Conservation (phyloP, 2,888 invertebrate species). For the Kryphioiulus occultus region DNA sequence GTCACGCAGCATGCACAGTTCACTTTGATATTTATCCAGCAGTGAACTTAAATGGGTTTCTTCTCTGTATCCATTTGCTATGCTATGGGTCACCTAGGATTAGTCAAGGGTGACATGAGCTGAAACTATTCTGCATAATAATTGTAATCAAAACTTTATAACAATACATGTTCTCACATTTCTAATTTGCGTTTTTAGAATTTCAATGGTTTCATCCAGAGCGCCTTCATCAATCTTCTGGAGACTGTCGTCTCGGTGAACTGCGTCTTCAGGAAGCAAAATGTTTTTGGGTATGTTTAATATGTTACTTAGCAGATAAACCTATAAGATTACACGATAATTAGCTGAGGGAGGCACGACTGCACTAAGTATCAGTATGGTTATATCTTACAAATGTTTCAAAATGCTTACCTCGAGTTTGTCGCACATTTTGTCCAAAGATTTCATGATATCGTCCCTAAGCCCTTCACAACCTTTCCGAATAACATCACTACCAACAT, state of each 20-base stretch:
- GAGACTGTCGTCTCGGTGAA: background rate
- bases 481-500: background rate
- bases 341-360: too few relatives aligned
- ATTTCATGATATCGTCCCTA: conserved; percentile 27
- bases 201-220: background rate
- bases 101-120: background rate
- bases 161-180: background rate
- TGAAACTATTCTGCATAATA: background rate
- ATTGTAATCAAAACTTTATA: background rate
- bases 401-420: conserved; percentile 28
- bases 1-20: background rate
- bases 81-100: background rate
- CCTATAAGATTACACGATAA: background rate
- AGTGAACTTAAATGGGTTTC: background rate
- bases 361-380: background rate
- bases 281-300: conserved; percentile 24
- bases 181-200: background rate
- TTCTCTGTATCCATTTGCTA: background rate
- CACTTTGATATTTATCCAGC: background rate
- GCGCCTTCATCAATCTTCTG: background rate
- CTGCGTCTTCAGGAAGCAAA: conserved; percentile 47
- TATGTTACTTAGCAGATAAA: conserved; percentile 41
- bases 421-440: conserved; percentile 28
- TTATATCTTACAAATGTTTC: background rate
- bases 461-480: conserved; percentile 20